Conservation (phyloP, 2,888 invertebrate species). For the Chalcosyrphus nemorum region DNA sequence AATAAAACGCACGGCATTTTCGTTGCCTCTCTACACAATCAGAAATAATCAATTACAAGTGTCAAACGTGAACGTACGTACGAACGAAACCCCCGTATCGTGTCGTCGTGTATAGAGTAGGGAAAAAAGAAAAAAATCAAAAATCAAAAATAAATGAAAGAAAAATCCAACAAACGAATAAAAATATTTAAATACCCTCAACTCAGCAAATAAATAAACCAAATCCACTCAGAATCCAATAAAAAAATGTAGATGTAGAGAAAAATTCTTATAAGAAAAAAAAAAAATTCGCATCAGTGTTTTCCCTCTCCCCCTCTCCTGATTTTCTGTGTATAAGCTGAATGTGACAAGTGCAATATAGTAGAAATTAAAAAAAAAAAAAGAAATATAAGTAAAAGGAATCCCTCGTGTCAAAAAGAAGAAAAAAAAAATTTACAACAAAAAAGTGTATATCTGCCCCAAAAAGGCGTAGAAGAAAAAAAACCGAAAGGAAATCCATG, state of each 20-base stretch:
- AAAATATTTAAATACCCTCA: neutral
- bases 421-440: neutral
- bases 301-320: neutral
- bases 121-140: slow-evolving; percentile 12
- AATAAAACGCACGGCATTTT: slow-evolving; percentile 50
- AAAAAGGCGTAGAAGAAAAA: neutral
- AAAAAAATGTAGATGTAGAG: slow-evolving; percentile 45
- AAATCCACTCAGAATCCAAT: neutral
- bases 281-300: neutral
- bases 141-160: slow-evolving; percentile 3
- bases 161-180: neutral
- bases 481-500: slow-evolving; percentile 9
- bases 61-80: slow-evolving; percentile 72
- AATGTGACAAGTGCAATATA: slow-evolving; percentile 64
- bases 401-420: slow-evolving; percentile 26
- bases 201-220: neutral
- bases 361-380: neutral
- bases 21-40: slow-evolving; percentile 39
- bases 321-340: neutral
- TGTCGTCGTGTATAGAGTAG: slow-evolving; percentile 15
- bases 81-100: slow-evolving; percentile 43
- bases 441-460: neutral
- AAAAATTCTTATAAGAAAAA: slow-evolving; percentile 46
- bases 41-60: slow-evolving; percentile 73
- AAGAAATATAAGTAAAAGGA: no score